Base-by-base conservation (phyloP, 2,888 invertebrate species). In the Lordiphosa fenestrarum region DNA sequence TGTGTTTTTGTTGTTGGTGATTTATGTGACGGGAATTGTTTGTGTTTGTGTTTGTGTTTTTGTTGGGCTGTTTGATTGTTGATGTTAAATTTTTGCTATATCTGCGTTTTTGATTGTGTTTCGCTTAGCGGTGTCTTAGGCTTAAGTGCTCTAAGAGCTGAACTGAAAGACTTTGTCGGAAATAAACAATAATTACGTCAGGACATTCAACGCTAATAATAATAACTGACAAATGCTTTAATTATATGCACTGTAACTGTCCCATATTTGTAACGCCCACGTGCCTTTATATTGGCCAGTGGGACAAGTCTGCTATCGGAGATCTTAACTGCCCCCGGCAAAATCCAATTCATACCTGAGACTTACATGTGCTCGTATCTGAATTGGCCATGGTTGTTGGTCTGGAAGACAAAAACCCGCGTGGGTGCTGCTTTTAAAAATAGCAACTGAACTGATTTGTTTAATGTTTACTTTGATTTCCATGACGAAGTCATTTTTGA, bases 221-320 rank as follows among this genome's bases (percentile, higher is more conserved):
- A 39, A 12, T 46, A 25, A 56, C 25, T 56, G 62, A 63, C 62
- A 63, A 63, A 63, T 63, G 57, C 46, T 46, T 63, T 63, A 63
- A 63, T 63, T 63, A 56, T 66, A 65, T 41, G 46, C 46, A 48
- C 39, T 66, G 70, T 61, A 63, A 67, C 53, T 59, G 69, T 53
- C 52, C 66, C 77, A 83, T 72, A 69, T 76, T 51, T 55, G 42
- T 53, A 53, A 57, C 84, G 84, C 75, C 75, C 57, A 83, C 75
- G 53, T 76, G 47, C 56, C 30, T 53, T 33, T 46, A 66, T 36
- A 37, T 49, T 44, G 62, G 62, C 66, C 62, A 62, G 62, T 62
- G 66, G 66, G 56, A 46, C 62, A 62, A 62, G 56, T 62, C 66
- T 65, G 66, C 36, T 62, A 62, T 66, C 62, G 54, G 30, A 35